Evolutionary conservation across 2,888 invertebrate genomes (phyloP).

Genomic region (Eurytoma californica): DNA sequence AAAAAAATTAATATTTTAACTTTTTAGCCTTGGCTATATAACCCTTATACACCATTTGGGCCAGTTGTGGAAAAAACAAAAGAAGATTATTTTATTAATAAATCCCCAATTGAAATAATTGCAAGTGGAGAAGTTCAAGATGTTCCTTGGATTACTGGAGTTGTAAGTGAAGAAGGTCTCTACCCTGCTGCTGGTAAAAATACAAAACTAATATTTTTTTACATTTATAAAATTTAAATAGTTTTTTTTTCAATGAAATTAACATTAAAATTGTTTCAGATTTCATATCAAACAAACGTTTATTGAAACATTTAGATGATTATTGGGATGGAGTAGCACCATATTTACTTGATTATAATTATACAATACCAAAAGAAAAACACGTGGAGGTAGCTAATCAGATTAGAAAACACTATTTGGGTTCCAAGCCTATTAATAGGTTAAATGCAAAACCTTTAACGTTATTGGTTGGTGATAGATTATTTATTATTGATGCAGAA

Average conservation of each 20-base stretch:
- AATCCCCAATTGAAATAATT: conserved; percentile 81
- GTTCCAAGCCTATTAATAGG: conserved; percentile 76
- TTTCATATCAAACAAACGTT: conserved; percentile 73
- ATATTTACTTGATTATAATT: conserved; percentile 80
- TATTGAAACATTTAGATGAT: conserved; percentile 77
- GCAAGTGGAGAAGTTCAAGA: conserved; percentile 79
- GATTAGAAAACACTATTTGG: conserved; percentile 79
- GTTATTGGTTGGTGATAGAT: conserved; percentile 82
- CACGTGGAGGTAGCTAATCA: conserved; percentile 76
- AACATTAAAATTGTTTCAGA: conserved; percentile 59
- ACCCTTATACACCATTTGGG: conserved; percentile 84
- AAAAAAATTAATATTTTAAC: conserved; percentile 20
- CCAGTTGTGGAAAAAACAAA: conserved; percentile 81
- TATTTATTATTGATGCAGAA: conserved; percentile 80
- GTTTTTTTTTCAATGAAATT: background rate
- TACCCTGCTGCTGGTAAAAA: conserved; percentile 82
- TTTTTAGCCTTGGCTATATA: conserved; percentile 78
- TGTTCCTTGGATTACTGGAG: conserved; percentile 83
- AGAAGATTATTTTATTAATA: conserved; percentile 80
- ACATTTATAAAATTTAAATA: background rate
- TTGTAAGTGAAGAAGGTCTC: conserved; percentile 84
- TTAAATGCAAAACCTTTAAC: conserved; percentile 60
- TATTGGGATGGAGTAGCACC: conserved; percentile 81
- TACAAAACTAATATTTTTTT: background rate
- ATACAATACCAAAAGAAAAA: conserved; percentile 76